Conservation (phyloP, 2,113 vertebrate genomes). For the Pangasianodon hypophthalmus region DNA sequence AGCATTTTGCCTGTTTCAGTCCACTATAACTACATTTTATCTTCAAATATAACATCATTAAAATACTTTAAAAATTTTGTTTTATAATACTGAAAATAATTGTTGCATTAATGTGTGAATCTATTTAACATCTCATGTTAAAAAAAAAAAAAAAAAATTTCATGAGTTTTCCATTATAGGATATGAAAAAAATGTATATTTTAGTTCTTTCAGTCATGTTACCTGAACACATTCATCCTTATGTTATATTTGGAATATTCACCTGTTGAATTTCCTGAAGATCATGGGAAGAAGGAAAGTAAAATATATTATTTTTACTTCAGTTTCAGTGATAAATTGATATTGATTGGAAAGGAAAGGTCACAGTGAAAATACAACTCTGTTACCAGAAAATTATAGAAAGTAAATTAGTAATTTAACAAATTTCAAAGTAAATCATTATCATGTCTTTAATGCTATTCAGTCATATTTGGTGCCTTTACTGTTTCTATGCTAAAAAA, state of each 20-base stretch:
- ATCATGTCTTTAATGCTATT: background rate
- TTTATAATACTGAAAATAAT: too few relatives aligned
- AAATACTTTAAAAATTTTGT: background rate
- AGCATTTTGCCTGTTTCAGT: background rate
- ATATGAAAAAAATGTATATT: background rate
- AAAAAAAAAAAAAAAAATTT: background rate
- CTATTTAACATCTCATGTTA: background rate
- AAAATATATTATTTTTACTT: background rate
- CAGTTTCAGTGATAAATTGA: background rate
- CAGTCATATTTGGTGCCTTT: background rate
- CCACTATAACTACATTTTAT: background rate
- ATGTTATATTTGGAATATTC: background rate
- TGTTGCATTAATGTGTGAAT: background rate
- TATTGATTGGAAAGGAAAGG: background rate
- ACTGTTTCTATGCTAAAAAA: background rate
- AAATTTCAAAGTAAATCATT: background rate
- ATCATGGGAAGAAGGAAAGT: background rate
- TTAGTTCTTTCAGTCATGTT: background rate
- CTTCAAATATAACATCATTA: background rate
- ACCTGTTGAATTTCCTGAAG: background rate
- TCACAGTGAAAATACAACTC: background rate
- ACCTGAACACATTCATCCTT: too few relatives aligned
- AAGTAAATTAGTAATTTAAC: background rate
- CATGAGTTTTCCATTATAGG: background rate
- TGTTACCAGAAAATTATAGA: background rate